These are phyloP conservation scores for Melanargia galathea DNA, from an alignment of 2,888 invertebrate genomes.

Conservation along the genomic window DNA sequence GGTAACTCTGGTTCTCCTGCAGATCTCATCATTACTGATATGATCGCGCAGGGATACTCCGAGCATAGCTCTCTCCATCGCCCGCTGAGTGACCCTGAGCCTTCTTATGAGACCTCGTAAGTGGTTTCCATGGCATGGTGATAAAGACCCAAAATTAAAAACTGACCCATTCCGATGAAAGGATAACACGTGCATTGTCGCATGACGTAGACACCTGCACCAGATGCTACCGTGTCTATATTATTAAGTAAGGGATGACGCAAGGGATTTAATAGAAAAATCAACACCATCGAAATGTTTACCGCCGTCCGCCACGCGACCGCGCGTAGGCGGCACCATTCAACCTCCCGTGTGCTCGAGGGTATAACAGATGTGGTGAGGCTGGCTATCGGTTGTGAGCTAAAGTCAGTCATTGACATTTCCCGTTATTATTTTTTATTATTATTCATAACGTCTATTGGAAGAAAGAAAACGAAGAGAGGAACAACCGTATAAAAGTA, in stretches of 20 bases:
- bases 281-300: slow-evolving; percentile 47
- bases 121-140: no score
- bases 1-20: no score
- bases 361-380: slow-evolving; percentile 13
- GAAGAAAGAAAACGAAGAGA: background rate
- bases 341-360: slow-evolving; percentile 38
- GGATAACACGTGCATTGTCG: no score
- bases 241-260: slow-evolving; percentile 17
- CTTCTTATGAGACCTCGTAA: no score
- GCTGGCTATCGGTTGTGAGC: slow-evolving; percentile 2
- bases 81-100: no score
- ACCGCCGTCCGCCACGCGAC: slow-evolving; percentile 42
- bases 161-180: no score
- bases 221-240: slow-evolving; percentile 14
- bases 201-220: no score
- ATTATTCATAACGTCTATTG: slow-evolving; percentile 5
- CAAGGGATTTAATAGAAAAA: slow-evolving; percentile 56
- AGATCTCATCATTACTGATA: no score
- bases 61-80: no score
- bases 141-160: no score
- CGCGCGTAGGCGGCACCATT: slow-evolving; percentile 38
- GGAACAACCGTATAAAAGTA: background rate
- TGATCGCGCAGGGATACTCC: no score
- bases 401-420: slow-evolving; percentile 9
- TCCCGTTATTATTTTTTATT: background rate